Evolutionary conservation across 2,797 vertebrate species (phyloP), one percentile per base, ranked within the genome.

Genomic region (Poeciliopsis infans): DNA sequence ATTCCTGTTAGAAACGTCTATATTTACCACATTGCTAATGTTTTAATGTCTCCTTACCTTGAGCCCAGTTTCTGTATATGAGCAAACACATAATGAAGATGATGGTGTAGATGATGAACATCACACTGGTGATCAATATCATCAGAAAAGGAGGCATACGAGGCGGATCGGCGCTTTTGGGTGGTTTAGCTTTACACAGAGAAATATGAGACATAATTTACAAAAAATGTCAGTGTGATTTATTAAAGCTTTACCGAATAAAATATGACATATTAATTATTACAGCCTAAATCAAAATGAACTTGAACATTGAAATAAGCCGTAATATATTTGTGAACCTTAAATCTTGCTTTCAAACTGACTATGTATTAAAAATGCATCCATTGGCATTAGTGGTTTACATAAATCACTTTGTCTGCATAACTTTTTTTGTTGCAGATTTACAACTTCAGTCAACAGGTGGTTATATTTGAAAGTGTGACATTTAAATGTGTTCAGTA

Each of bases 41-140:
- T n/a, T 25, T 46, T n/a, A 0, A 43, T 31, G 49, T 59, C 31
- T 46, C 33, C 23, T 72, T 72, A 78, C 76, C 76, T 49, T 25
- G 31, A 72, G 76, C 76, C 68, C 68, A 72, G 69, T 33, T 78
- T 1, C 41, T 0, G 76, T 72, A 59, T 0, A 45, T 72, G 2
- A 18, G 5, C 0, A 33, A 2, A 45, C 49, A 41, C 76, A 77
- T 5, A 3, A 77, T 33, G 12, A 77, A 1, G 28, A 72, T 36
- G 36, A 55, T 25, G 0, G 41, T 78, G 53, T 72, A 78, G 76
- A 78, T 20, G 76, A 78, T 47, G 53, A 59, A 59, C 69, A 78
- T 31, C 13, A 72, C 7, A 8, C 61, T 39, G 20, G 23, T 57
- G 69, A 4, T 45, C 51, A 18, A 71, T 0, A 5, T 55, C 69